phyloP scores from a whole-genome alignment of 2,888 invertebrate species.

The Drosophila monieri region DNA sequence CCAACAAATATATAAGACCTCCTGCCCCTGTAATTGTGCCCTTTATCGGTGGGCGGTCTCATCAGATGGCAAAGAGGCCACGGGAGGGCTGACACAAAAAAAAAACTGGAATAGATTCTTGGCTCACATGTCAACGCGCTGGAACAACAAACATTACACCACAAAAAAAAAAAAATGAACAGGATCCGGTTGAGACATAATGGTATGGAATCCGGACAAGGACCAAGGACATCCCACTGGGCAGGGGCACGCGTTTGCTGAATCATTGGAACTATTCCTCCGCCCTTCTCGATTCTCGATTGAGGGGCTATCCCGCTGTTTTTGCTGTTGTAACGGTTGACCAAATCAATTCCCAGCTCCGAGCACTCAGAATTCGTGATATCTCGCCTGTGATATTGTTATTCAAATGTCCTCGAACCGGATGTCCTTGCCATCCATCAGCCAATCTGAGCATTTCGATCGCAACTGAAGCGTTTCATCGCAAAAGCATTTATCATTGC shows the following conservation, averaged over 20 bases:
- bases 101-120: constrained; percentile 19
- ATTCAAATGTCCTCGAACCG: constrained; percentile 66
- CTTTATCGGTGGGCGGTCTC: constrained; percentile 73
- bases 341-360: constrained; percentile 67
- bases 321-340: constrained; percentile 68
- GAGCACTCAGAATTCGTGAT: constrained; percentile 33
- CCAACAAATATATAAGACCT: constrained; percentile 1
- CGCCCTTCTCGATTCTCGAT: background rate
- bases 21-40: constrained; percentile 20
- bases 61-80: constrained; percentile 68
- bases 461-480: constrained; percentile 67
- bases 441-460: constrained; percentile 37
- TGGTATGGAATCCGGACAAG: constrained; percentile 48
- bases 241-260: constrained; percentile 52
- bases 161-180: constrained; percentile 58
- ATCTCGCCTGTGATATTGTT: constrained; percentile 54
- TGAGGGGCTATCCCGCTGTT: constrained; percentile 9
- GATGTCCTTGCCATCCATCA: constrained; percentile 66
- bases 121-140: constrained; percentile 74
- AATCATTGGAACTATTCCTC: constrained; percentile 50
- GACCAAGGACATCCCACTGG: constrained; percentile 63
- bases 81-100: constrained; percentile 53
- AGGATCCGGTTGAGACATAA: constrained; percentile 56
- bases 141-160: constrained; percentile 67
- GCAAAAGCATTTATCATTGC: constrained; percentile 74